phyloP scores from a whole-genome alignment of 2,797 vertebrate genomes.

The Chanos chanos region DNA sequence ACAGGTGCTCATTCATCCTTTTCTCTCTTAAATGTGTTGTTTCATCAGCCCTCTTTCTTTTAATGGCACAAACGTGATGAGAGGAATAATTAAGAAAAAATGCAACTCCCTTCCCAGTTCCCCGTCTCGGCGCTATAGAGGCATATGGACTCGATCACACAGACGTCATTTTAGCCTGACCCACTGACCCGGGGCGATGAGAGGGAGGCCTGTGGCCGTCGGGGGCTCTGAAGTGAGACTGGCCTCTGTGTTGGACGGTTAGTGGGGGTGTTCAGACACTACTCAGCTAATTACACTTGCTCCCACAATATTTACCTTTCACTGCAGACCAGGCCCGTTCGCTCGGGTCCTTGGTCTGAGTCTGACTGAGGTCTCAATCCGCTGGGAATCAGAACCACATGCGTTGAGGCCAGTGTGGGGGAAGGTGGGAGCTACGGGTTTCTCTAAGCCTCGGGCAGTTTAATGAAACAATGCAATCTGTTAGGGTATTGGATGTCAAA shows the following conservation, averaged over 20 bases:
- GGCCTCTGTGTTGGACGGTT: not conserved
- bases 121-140: not conserved
- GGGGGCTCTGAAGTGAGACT: not conserved
- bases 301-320: constrained; percentile 32
- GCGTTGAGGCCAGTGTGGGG: constrained; percentile 4
- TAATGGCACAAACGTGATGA: no score
- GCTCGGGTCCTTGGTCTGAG: constrained; percentile 2
- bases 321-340: not conserved
- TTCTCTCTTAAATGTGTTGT: no score
- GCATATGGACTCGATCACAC: constrained; percentile 67
- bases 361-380: not conserved
- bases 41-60: no score
- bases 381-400: constrained; percentile 40
- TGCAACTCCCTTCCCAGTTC: no score
- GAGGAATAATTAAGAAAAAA: no score
- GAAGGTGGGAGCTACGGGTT: constrained; percentile 5
- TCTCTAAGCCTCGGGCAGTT: constrained; percentile 15
- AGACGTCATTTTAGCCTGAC: constrained; percentile 56
- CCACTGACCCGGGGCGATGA: constrained; percentile 54
- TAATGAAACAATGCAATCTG: constrained; percentile 42
- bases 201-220: constrained; percentile 48
- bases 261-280: not conserved
- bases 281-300: constrained; percentile 15
- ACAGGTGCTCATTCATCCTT: no score
- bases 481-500: constrained; percentile 18